Evolutionary conservation across 2,888 invertebrate genomes (phyloP).

Genomic region (Archaeoteleia sp.): DNA sequence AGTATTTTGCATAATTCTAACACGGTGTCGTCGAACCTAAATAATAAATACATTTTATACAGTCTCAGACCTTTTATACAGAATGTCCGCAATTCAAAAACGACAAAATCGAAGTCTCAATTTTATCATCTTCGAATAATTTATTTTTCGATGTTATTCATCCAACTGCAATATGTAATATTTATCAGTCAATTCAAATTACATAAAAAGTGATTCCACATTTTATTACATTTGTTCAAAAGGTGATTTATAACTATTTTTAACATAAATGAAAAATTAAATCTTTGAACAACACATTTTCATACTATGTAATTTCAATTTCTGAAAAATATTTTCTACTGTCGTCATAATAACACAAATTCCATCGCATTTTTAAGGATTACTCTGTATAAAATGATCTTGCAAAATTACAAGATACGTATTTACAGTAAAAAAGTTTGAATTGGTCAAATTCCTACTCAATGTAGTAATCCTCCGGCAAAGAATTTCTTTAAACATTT

Average conservation of each 20-base stretch:
- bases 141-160: neutral
- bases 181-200: too few species aligned
- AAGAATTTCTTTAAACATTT: too few species aligned
- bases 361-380: slow-evolving; percentile 53
- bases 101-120: neutral
- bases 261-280: too few species aligned
- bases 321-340: neutral
- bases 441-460: slow-evolving; percentile 73
- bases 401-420: slow-evolving; percentile 72
- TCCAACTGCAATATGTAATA: neutral
- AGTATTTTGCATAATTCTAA: slow-evolving; percentile 68
- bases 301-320: too few species aligned
- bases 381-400: slow-evolving; percentile 72
- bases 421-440: slow-evolving; percentile 74
- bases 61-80: slow-evolving; percentile 72
- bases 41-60: slow-evolving; percentile 75
- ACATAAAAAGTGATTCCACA: too few species aligned
- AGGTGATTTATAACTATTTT: too few species aligned
- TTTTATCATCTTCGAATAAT: neutral
- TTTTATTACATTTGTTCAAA: too few species aligned
- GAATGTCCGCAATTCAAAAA: slow-evolving; percentile 53
- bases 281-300: too few species aligned
- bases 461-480: slow-evolving; percentile 58
- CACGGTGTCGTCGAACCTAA: slow-evolving; percentile 73
- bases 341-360: neutral